phyloP scores from a whole-genome alignment of 2,888 invertebrate species.

The Cyclophora albipunctata region DNA sequence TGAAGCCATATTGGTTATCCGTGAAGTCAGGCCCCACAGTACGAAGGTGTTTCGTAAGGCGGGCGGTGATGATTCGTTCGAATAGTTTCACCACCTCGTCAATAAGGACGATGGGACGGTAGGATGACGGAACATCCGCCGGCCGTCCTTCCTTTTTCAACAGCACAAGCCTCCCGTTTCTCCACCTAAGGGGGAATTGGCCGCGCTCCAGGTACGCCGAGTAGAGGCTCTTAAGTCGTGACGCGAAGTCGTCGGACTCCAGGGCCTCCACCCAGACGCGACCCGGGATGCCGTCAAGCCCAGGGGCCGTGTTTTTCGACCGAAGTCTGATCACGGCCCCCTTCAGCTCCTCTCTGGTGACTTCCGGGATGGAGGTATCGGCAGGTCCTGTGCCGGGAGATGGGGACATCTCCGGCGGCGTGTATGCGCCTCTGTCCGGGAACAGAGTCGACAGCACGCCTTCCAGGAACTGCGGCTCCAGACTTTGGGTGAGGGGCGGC shows the following conservation, averaged over 20 bases:
- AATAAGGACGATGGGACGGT: neutral
- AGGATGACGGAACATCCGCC: neutral
- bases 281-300: neutral
- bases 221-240: neutral
- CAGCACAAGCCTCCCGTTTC: neutral
- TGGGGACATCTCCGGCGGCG: too few relatives aligned
- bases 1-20: slow-evolving; percentile 7
- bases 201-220: neutral
- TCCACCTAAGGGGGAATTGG: neutral
- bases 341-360: too few relatives aligned
- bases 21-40: slow-evolving; percentile 9
- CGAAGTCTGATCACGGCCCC: neutral
- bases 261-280: neutral
- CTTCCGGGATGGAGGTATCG: too few relatives aligned
- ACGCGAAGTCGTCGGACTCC: neutral
- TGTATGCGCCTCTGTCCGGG: neutral
- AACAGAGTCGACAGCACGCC: neutral
- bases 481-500: neutral
- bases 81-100: neutral
- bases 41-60: slow-evolving; percentile 5
- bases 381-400: too few relatives aligned
- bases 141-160: neutral
- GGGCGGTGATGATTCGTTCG: slow-evolving; percentile 1
- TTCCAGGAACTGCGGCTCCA: neutral
- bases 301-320: neutral